These are phyloP conservation scores for Idaea dimidiata DNA, from an alignment of 2,888 invertebrate species.

Conservation along the genomic window DNA sequence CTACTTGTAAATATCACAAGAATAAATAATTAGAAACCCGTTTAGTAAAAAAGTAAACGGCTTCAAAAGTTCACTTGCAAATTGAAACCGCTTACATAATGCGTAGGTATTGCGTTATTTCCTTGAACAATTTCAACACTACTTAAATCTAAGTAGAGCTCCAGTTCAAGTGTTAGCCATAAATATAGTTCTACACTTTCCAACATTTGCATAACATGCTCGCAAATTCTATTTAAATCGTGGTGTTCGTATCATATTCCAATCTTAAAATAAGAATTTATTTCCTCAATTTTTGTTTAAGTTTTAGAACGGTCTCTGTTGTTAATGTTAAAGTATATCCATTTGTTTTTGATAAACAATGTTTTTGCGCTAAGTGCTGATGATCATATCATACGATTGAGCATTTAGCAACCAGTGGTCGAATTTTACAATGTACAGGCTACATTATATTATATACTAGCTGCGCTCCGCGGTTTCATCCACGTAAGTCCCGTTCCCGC, in stretches of 20 bases:
- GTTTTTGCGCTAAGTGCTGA: no score
- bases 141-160: slow-evolving; percentile 19
- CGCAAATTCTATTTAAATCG: slow-evolving; percentile 11
- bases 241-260: background rate
- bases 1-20: slow-evolving; percentile 1
- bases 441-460: no score
- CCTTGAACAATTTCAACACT: slow-evolving; percentile 22
- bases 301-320: background rate
- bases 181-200: slow-evolving; percentile 32
- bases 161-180: slow-evolving; percentile 33
- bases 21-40: background rate
- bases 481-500: no score
- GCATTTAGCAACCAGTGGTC: no score
- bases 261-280: background rate
- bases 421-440: no score
- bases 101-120: slow-evolving; percentile 18
- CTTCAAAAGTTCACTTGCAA: slow-evolving; percentile 7
- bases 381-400: no score
- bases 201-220: slow-evolving; percentile 35
- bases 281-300: background rate
- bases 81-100: slow-evolving; percentile 18
- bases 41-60: background rate
- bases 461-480: no score
- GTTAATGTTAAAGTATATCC: background rate
- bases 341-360: no score